Percentiles rank a stretch among this genome's conserved stretches.
Evolutionary conservation across 2,888 invertebrate genomes (phyloP).

Genomic region (Prosopocoilus inquinatus): DNA sequence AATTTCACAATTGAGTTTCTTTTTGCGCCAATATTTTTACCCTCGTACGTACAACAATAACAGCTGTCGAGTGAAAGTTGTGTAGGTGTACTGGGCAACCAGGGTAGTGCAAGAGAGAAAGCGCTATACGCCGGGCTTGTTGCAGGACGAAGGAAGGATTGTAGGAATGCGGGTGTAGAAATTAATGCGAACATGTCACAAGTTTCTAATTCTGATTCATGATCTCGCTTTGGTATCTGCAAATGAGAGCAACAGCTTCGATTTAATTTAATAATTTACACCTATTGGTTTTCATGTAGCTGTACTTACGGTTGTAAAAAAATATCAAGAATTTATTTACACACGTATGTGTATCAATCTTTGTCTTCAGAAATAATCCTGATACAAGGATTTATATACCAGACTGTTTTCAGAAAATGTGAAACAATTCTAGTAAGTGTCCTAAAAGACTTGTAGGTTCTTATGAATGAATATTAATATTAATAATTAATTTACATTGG

Average conservation of each 20-base stretch:
- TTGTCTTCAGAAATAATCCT: too few species aligned
- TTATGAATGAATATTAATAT: too few species aligned
- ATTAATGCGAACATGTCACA: conserved; percentile 35
- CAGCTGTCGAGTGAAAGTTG: conserved; percentile 28
- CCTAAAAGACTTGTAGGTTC: too few species aligned
- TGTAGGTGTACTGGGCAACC: conserved; percentile 20
- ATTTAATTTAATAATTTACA: neutral
- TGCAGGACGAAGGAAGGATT: neutral
- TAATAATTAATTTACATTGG: too few species aligned
- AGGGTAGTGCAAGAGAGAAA: conserved; percentile 7
- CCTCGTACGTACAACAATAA: conserved; percentile 15
- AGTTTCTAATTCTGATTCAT: conserved; percentile 40
- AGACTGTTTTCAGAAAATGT: too few species aligned
- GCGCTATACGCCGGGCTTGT: neutral
- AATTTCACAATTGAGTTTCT: conserved; percentile 19
- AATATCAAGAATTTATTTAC: too few species aligned
- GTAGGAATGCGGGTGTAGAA: conserved; percentile 39
- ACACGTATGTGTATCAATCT: too few species aligned
- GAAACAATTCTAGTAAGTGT: too few species aligned
- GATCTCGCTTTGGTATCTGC: conserved; percentile 26
- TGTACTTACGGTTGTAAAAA: too few species aligned
- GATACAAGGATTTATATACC: too few species aligned
- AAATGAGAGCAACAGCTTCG: conserved; percentile 6
- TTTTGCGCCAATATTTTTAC: conserved; percentile 10
- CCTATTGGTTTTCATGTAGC: too few species aligned